Evolutionary conservation across 2,797 vertebrate genomes (phyloP).

Genomic region (Microchirus variegatus): DNA sequence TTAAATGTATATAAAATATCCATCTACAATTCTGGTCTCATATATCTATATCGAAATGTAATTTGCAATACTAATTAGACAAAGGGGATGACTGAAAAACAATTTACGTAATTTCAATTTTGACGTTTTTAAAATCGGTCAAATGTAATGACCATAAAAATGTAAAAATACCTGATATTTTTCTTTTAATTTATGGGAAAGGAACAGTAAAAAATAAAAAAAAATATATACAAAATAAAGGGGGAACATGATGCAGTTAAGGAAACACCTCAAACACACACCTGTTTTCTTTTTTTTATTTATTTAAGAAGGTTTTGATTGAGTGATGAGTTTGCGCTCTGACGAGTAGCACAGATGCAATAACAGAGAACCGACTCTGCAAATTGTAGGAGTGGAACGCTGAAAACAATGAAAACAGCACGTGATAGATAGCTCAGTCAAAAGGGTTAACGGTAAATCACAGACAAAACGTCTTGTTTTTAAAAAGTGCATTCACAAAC

Average conservation of each 20-base stretch:
- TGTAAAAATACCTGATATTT: background rate
- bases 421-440: constrained; percentile 90
- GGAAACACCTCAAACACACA: constrained; percentile 70
- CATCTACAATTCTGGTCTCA: no score
- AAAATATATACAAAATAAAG: constrained; percentile 3
- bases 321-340: constrained; percentile 78
- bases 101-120: no score
- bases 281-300: constrained; percentile 84
- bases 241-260: constrained; percentile 33
- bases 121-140: no score
- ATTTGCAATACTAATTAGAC: no score
- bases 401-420: constrained; percentile 82
- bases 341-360: constrained; percentile 76
- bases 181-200: constrained; percentile 28
- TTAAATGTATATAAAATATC: no score
- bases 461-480: constrained; percentile 97
- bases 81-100: no score
- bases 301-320: constrained; percentile 82
- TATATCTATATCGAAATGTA: no score
- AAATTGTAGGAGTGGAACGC: constrained; percentile 78
- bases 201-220: constrained; percentile 1
- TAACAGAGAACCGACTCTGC: constrained; percentile 75
- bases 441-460: constrained; percentile 91
- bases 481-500: constrained; percentile 99
- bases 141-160: background rate